Base-by-base conservation (phyloP, 2,888 invertebrate species). In the Clanis bilineata region DNA sequence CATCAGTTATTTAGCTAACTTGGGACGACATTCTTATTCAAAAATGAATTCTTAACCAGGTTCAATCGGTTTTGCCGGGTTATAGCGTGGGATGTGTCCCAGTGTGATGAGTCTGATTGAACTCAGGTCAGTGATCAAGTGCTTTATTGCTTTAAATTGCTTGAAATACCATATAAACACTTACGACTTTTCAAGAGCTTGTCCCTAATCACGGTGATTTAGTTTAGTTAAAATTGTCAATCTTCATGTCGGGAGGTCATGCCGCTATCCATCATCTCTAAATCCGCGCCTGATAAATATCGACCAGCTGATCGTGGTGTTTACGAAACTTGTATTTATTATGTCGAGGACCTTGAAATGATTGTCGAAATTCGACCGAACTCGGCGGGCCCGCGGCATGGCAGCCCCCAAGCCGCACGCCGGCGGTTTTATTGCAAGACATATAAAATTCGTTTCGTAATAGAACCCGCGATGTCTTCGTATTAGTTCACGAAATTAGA, bases 271-370 rank as follows among this genome's bases (percentile, higher is more conserved):
- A n/a, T 3, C 22, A 23, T 4, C 44, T 12, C 44, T 23, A n/a
- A 28, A 28, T 47, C 15, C 25, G 25, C 6, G 3, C 1, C 25
- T 47, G n/a, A 9, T 28, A n/a, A 1, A 2, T 38, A 39, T 39
- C n/a, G 25, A 9, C 15, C 47, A 25, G 2, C 15, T 28, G 28
- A 47, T 47, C n/a, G 51, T 10, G 18, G 18, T 51, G 18, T 51
- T 51, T 32, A 51, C 51, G 51, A 51, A 51, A 51, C 32, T 32
- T 28, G 47, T 51, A 51, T 28, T 51, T 32, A 51, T 32, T 51
- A 51, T 51, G 32, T n/a, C 18, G 51, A 18, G 28, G 25, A 10
- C 51, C 51, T 51, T 51, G 51, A 51, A 32, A 32, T 32, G 51
- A 51, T 51, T 51, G 32, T 32, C 32, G 51, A 32, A 51, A 51